These are phyloP conservation scores for Pseudopipra pipra DNA, from an alignment of 2,113 vertebrate species.

Conservation along the genomic window DNA sequence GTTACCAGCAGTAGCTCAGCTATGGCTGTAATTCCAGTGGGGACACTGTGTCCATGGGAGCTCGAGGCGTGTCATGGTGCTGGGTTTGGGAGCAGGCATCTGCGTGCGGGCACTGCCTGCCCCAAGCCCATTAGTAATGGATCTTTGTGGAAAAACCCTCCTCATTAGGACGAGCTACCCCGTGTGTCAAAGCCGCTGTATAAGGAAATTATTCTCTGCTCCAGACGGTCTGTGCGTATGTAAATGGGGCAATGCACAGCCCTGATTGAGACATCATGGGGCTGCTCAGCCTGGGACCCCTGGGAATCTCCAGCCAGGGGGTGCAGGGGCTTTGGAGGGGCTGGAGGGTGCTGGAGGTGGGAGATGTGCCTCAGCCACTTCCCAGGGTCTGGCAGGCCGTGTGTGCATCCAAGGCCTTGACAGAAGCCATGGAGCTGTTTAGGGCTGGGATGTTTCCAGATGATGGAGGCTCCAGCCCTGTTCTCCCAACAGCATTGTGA, in stretches of 20 bases:
- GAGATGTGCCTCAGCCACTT: not conserved
- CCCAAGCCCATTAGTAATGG: not conserved
- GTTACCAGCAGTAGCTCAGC: not conserved
- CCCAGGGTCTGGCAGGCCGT: not conserved
- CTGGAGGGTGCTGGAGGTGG: not conserved
- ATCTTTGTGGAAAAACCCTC: conserved; percentile 15
- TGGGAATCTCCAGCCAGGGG: not conserved
- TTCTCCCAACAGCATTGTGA: not conserved
- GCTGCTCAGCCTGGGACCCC: not conserved
- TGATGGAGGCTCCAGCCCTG: rapidly evolving
- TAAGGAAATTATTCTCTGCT: not conserved
- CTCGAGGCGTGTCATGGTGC: rapidly evolving
- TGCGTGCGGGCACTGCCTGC: rapidly evolving
- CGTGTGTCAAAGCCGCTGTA: not conserved
- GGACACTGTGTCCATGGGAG: rapidly evolving
- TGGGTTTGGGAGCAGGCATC: not conserved
- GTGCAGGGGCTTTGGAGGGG: rapidly evolving
- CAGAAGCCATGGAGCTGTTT: not conserved
- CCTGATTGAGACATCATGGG: conserved; percentile 11
- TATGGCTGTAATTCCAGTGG: rapidly evolving
- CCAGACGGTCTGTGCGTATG: not conserved
- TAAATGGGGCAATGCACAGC: not conserved
- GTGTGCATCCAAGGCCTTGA: too few relatives aligned
- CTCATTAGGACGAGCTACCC: not conserved
- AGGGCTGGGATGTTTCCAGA: not conserved